Base-by-base conservation (phyloP, 1,140 invertebrate genomes). In the Ganaspis sp. region DNA sequence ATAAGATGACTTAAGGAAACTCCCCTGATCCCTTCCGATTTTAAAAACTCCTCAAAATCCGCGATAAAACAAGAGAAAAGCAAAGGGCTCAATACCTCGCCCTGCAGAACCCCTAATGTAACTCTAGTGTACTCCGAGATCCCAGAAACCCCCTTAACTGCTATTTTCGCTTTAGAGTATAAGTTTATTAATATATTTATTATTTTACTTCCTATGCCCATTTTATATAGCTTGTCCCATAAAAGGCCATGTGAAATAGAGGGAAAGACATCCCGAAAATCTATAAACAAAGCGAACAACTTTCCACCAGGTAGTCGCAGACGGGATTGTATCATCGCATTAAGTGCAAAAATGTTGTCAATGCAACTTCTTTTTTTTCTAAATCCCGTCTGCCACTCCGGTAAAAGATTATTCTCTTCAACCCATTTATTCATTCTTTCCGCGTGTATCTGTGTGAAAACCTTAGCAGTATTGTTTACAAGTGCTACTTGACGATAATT, bases 61-160 rank as follows among this genome's bases (percentile, higher is more conserved):
- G 34, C 80, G n/a, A 81, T 70, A 74, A 38, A 85, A 5, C 71
- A 73, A 45, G 81, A 76, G 72, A 77, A 83, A 12, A 75, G 76
- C 15, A 71, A 73, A 17, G 74, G 79, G 37, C 76, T 81, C 4
- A 73, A 29, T 58, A 82, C 72, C 70, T 75, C 72, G 1, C 79
- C 79, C 53, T 84, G 82, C 26, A 81, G 49, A 6, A 84, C 75
- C 5, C 81, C 84, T 15, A 71, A 37, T 5, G 45, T 19, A 5
- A 49, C 45, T 5, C 17, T 49, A 17, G 1, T 17, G 15, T 17
- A 17, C 6, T 53, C 53, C 64, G 5, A 76, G 21, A 4, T 74
- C n/a, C 8, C n/a, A 2, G 29, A 53, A 8, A 21, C 9, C 15
- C 40, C 38, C 49, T 74, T 5, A 3, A 76, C 74, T 74, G 53